These are phyloP conservation scores for Perithous albicinctus DNA, from an alignment of 2,888 invertebrate species.

Conservation along the genomic window DNA sequence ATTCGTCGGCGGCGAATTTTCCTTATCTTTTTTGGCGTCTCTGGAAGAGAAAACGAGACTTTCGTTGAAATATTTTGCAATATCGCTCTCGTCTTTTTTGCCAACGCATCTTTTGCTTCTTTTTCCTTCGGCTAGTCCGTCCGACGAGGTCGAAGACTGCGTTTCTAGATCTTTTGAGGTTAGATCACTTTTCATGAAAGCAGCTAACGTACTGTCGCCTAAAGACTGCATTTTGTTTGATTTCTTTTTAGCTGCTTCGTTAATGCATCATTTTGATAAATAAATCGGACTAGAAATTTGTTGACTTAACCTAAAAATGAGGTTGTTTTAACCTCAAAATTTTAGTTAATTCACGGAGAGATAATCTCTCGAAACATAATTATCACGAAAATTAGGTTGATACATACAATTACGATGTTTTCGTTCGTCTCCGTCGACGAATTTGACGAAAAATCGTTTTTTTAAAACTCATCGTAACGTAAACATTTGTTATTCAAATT, in stretches of 20 bases:
- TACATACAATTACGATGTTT: background rate
- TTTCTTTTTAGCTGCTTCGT: background rate
- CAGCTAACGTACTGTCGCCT: conserved; percentile 69
- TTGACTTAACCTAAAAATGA: conserved; percentile 5
- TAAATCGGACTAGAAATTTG: background rate
- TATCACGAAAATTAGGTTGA: background rate
- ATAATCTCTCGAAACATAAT: conserved; percentile 2
- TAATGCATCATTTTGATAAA: background rate
- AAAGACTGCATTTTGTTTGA: conserved; percentile 69
- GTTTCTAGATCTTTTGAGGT: conserved; percentile 5
- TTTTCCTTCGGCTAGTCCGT: conserved; percentile 11
- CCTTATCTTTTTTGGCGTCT: conserved; percentile 5
- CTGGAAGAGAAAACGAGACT: conserved; percentile 45
- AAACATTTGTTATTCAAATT: conserved; percentile 29
- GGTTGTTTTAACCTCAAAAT: background rate
- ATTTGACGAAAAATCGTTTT: background rate
- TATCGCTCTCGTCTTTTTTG: conserved; percentile 65
- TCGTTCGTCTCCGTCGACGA: background rate
- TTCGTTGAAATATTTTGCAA: conserved; percentile 72
- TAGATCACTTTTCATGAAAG: conserved; percentile 61
- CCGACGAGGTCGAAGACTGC: background rate
- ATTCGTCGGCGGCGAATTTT: background rate
- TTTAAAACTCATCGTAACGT: background rate
- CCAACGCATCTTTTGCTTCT: conserved; percentile 28
- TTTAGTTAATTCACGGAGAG: no score